Evolutionary conservation across 1,140 invertebrate species (phyloP), one percentile per base, ranked within the genome.

Genomic region (Proales similis): DNA sequence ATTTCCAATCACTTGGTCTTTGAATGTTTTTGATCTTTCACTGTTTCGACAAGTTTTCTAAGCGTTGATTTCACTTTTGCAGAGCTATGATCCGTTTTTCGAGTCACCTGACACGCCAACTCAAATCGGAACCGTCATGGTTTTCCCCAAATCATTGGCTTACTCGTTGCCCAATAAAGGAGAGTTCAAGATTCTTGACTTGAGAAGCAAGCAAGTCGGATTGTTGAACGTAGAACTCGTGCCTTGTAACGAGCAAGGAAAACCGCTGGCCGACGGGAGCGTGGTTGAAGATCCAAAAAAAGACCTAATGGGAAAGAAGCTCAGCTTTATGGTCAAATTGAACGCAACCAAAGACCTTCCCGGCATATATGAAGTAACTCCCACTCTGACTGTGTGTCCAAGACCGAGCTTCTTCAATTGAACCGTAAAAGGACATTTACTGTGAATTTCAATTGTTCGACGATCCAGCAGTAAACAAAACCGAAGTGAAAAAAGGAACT

Each of bases 61-160:
- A n/a, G n/a, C n/a, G n/a, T n/a, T n/a, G n/a, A n/a, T n/a, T 42
- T 36, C 12, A 27, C 22, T 53, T 3, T 53, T 32, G 3, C 12
- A 57, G 51, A 19, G 26, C 9, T 57, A 57, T 57, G 82, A 84
- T 72, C 82, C 82, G 27, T 84, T 84, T 70, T 68, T 75, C 47
- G 81, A 83, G 67, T 76, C 81, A 63, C 68, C 74, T 5, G 75
- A 81, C 60, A 74, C 74, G 7, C 79, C 81, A 45, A 75, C 80
- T 17, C 74, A 78, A 48, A 80, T 83, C 64, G 82, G 82, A 19
- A 79, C 76, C 62, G 77, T 74, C 0, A 79, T 80, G 64, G 69
- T 83, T n/a, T 80, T 74, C 70, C 68, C 82, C 3, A 76, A 81
- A 65, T 74, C 79, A 49, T 65, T 83, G 27, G 73, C 79, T 4